phyloP scores from a whole-genome alignment of 2,888 invertebrate genomes.

The Melitaea athalia region DNA sequence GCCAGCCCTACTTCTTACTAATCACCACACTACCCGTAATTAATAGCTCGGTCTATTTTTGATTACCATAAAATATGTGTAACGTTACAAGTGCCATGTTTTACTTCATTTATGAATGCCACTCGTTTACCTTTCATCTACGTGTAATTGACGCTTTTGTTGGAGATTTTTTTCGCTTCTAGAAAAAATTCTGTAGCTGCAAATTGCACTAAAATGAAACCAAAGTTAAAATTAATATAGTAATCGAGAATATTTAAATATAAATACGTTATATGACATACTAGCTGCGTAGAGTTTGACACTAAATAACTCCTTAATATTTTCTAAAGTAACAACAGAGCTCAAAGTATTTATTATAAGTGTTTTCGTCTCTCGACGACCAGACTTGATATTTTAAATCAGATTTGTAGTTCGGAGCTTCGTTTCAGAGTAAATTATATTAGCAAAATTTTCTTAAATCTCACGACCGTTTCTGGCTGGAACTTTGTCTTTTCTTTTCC shows the following conservation, averaged over 20 bases:
- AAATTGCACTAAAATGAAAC: background rate
- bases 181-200: conserved; percentile 3
- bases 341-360: conserved; percentile 15
- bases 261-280: background rate
- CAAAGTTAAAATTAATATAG: conserved; percentile 4
- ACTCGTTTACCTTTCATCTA: conserved; percentile 33
- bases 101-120: conserved; percentile 43
- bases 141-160: conserved; percentile 27
- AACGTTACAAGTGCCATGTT: conserved; percentile 28
- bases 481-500: conserved; percentile 68
- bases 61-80: conserved; percentile 45
- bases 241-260: background rate
- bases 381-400: conserved; percentile 31
- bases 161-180: conserved; percentile 3
- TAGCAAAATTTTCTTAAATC: conserved; percentile 67
- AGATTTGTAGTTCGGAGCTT: conserved; percentile 46
- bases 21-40: conserved; percentile 59
- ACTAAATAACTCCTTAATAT: background rate
- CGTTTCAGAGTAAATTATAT: conserved; percentile 72
- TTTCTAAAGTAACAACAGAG: too few relatives aligned
- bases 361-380: conserved; percentile 14
- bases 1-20: conserved; percentile 66
- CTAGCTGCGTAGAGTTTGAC: background rate
- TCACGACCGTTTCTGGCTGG: conserved; percentile 61
- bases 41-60: conserved; percentile 63